A percentile compares a stretch with the other conserved stretches of the same genome.
phyloP scores from a whole-genome alignment of 2,888 invertebrate genomes.

The Cistogaster globosa region DNA sequence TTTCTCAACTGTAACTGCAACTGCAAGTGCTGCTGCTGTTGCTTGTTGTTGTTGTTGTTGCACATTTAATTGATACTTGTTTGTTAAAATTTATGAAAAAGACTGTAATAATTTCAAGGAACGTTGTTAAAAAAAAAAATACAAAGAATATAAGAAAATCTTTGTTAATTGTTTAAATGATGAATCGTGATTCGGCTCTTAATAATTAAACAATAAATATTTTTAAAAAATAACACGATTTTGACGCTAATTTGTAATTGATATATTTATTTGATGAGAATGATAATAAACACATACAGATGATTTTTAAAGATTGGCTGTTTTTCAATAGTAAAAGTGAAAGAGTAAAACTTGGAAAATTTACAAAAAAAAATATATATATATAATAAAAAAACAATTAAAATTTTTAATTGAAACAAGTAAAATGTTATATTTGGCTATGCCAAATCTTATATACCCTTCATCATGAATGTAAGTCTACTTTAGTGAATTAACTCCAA shows the following conservation, averaged over 20 bases:
- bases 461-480: too few relatives aligned
- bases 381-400: too few relatives aligned
- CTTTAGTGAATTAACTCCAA: too few relatives aligned
- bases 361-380: too few relatives aligned
- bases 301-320: not conserved
- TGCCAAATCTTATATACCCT: too few relatives aligned
- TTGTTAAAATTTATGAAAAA: constrained; percentile 50
- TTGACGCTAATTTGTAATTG: constrained; percentile 60
- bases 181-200: constrained; percentile 66
- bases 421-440: too few relatives aligned
- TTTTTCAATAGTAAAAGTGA: not conserved
- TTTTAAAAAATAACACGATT: constrained; percentile 46
- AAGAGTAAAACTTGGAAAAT: too few relatives aligned
- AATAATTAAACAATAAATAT: constrained; percentile 70
- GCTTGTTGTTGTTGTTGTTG: constrained; percentile 2
- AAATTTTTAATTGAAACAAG: too few relatives aligned
- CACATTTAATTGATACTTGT: constrained; percentile 58
- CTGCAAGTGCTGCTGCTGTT: not conserved
- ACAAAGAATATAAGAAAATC: not conserved
- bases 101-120: constrained; percentile 58
- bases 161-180: constrained; percentile 68
- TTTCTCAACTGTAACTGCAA: constrained; percentile 7
- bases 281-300: not conserved
- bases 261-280: constrained; percentile 41
- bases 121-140: constrained; percentile 47